Evolutionary conservation across 2,113 vertebrate species (phyloP), one percentile per base, ranked within the genome.

Genomic region (Caretta caretta): DNA sequence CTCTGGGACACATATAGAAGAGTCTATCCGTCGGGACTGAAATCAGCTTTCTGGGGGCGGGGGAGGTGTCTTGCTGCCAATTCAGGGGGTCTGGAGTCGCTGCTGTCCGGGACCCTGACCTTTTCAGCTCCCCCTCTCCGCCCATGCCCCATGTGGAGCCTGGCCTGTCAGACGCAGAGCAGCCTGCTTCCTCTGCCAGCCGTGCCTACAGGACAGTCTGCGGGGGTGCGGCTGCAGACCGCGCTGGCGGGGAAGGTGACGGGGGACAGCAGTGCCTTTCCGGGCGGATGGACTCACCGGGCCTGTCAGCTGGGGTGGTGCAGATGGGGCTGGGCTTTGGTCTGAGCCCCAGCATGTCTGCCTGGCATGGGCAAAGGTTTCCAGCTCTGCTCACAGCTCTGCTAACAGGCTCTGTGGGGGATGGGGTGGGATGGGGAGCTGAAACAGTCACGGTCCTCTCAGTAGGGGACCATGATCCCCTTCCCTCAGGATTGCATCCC

Each of bases 361-460:
- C 50, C 69, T 57, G 75, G 0, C 0, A 6, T 5, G 46, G 57
- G n/a, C 59, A 59, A 51, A 48, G 24, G 7, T 48, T 72, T 3
- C 29, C n/a, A 72, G 17, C n/a, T 22, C 8, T 38, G 65, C 35
- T 72, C 35, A 19, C 35, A 22, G n/a, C 8, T 38, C 65, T 20
- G 16, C 31, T 8, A 17, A 69, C 31, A 69, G 62, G 62, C 62
- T 35, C 62, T 69, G 19, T 20, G 65, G 65, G 65, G 65, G 17
- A n/a, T 38, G 65, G n/a, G 65, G 35, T 1, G 10, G 4, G 65
- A 20, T 10, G 35, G 19, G n/a, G 14, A 38, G 65, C 35, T 38
- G 65, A 11, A 72, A 38, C 38, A 17, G 65, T 72, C 65, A 38
- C 2, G 9, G n/a, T n/a, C 8, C 13, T n/a, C 19, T 38, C 35